Conservation (phyloP, 2,797 vertebrate genomes). For the Lithobates pipiens region DNA sequence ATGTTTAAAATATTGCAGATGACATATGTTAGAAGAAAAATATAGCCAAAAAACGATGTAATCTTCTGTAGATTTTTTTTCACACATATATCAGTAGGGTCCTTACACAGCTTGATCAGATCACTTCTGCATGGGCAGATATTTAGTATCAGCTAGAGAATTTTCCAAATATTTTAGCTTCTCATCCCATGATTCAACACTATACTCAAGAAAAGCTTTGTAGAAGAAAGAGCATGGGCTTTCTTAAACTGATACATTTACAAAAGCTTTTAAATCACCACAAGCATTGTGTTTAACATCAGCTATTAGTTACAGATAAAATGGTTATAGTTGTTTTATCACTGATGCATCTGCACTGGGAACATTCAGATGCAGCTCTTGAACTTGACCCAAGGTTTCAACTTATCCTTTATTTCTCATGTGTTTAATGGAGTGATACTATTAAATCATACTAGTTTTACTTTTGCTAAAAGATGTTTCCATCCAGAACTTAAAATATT, state of each 20-base stretch:
- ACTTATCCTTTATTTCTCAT: slow-evolving; percentile 4
- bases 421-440: background rate
- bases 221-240: background rate
- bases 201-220: slow-evolving; percentile 6
- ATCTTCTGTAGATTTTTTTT: slow-evolving; percentile 21
- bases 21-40: slow-evolving; percentile 3
- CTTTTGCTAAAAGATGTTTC: background rate
- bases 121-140: slow-evolving; percentile 28
- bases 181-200: slow-evolving; percentile 27
- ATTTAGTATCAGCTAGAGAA: slow-evolving; percentile 31
- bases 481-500: background rate
- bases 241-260: slow-evolving; percentile 27
- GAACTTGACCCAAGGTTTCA: slow-evolving; percentile 9
- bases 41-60: slow-evolving; percentile 19
- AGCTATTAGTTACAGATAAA: slow-evolving; percentile 15
- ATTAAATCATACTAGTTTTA: background rate
- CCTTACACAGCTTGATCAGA: slow-evolving; percentile 39
- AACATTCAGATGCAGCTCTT: slow-evolving; percentile 34
- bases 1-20: slow-evolving; percentile 25
- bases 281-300: slow-evolving; percentile 27
- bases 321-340: background rate
- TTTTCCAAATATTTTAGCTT: slow-evolving; percentile 38
- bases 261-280: slow-evolving; percentile 30
- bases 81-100: slow-evolving; percentile 42
- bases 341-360: slow-evolving; percentile 18